Evolutionary conservation across 92 coral and sea anemone species (phyloP).

Genomic region (Montipora capitata): DNA sequence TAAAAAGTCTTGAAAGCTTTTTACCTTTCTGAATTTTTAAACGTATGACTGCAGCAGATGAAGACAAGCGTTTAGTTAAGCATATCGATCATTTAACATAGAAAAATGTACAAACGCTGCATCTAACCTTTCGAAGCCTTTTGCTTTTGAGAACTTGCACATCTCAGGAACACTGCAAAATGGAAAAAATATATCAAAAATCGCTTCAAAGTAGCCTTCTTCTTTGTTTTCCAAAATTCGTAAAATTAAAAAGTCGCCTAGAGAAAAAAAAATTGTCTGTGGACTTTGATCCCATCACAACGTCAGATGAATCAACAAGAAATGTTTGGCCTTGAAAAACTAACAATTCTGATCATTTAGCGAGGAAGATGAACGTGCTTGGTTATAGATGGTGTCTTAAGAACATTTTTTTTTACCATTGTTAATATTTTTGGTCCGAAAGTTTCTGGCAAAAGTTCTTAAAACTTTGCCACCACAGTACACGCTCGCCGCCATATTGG

Average conservation of each 20-base stretch:
- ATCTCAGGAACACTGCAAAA: constrained; percentile 69
- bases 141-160: constrained; percentile 76
- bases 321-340: neutral
- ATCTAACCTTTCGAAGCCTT: constrained; percentile 63
- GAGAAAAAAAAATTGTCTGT: neutral
- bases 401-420: constrained; percentile 52
- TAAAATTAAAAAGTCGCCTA: neutral
- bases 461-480: constrained; percentile 80
- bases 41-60: no score
- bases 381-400: neutral
- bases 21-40: no score
- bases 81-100: no score
- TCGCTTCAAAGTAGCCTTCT: neutral
- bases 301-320: constrained; percentile 10
- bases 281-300: constrained; percentile 49
- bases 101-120: no score
- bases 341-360: neutral
- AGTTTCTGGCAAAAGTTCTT: constrained; percentile 82
- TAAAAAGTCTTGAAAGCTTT: no score
- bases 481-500: constrained; percentile 97
- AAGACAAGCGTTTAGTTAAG: no score
- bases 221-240: neutral
- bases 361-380: neutral
- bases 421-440: constrained; percentile 59
- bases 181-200: neutral